These are phyloP conservation scores for Turdus rufiventris DNA, from an alignment of 2,113 vertebrate genomes.

Conservation along the genomic window DNA sequence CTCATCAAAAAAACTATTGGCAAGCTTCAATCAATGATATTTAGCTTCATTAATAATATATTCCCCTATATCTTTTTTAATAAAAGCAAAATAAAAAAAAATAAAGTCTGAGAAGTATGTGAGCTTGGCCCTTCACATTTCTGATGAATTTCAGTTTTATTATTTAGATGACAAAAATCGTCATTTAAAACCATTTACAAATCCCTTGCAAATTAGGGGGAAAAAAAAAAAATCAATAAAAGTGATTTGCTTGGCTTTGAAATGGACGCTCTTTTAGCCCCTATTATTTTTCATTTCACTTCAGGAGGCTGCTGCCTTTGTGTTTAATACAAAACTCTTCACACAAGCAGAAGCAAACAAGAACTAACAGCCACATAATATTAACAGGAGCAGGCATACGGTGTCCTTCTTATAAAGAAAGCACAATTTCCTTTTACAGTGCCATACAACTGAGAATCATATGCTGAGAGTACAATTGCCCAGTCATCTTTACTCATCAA, in stretches of 20 bases:
- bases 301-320: neutral
- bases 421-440: neutral
- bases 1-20: neutral
- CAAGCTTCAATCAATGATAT: neutral
- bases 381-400: neutral
- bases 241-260: neutral
- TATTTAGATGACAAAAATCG: neutral
- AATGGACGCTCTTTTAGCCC: neutral
- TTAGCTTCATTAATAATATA: neutral
- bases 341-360: neutral
- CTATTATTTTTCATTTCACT: neutral
- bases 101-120: neutral
- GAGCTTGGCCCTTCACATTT: neutral
- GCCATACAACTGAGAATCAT: neutral
- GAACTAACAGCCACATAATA: neutral
- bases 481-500: neutral
- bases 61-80: neutral
- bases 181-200: neutral
- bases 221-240: neutral
- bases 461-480: neutral
- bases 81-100: neutral
- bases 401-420: neutral
- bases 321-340: neutral
- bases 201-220: neutral
- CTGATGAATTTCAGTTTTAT: neutral